These are phyloP conservation scores for Xiphias gladius DNA, from an alignment of 2,113 vertebrate genomes.

Conservation along the genomic window DNA sequence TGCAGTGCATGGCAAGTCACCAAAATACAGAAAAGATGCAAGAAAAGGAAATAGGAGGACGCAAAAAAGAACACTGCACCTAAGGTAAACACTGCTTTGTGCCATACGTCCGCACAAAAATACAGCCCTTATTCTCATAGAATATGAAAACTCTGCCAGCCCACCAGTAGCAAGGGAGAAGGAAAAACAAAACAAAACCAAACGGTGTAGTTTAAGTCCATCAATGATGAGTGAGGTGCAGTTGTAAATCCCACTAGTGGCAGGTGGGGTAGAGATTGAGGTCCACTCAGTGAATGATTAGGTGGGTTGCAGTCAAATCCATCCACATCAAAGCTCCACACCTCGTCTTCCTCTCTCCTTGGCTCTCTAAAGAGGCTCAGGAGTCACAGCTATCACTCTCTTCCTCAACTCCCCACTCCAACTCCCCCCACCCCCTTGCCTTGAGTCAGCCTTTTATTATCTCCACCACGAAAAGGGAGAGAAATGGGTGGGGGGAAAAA, in stretches of 20 bases:
- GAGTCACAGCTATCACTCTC: conserved; percentile 84
- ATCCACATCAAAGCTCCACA: conserved; percentile 71
- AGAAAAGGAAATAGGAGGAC: background rate
- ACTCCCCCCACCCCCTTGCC: conserved; percentile 72
- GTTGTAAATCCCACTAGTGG: conserved; percentile 63
- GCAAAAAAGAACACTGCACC: background rate
- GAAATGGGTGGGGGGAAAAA: conserved; percentile 32
- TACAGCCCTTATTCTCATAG: background rate
- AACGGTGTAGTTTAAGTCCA: conserved; percentile 58
- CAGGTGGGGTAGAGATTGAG: conserved; percentile 46
- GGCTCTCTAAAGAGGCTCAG: conserved; percentile 74
- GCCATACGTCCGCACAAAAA: conserved; percentile 3
- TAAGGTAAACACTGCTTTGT: background rate
- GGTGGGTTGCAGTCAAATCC: conserved; percentile 63
- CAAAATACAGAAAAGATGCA: conserved; percentile 3
- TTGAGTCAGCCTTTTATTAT: conserved; percentile 84
- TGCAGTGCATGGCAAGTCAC: conserved; percentile 1
- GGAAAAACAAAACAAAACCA: conserved; percentile 17
- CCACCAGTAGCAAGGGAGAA: background rate
- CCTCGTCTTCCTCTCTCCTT: conserved; percentile 78
- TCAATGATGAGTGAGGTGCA: conserved; percentile 61
- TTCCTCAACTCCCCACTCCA: conserved; percentile 74
- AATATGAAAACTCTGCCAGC: conserved; percentile 18
- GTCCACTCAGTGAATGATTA: conserved; percentile 58
- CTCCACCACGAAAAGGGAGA: conserved; percentile 78